A percentile compares a stretch with the other conserved stretches of the same genome.
Evolutionary conservation across 2,797 vertebrate species (phyloP).

Genomic region (Pterois miles): DNA sequence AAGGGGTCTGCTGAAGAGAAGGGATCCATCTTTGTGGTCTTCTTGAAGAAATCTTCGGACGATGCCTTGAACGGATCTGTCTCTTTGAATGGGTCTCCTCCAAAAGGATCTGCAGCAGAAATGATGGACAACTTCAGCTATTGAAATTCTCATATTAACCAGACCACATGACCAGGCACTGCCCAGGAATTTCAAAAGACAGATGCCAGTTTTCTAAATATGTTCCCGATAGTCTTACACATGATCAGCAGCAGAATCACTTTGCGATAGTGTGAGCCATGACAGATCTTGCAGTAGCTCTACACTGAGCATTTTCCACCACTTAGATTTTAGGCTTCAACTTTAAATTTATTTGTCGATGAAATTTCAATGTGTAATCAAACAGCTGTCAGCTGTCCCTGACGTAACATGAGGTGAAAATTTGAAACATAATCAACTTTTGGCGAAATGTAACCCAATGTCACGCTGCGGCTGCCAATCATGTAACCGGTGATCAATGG

Average conservation of each 20-base stretch:
- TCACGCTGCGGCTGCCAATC: not conserved
- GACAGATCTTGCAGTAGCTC: not conserved
- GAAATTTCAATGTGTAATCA: not conserved
- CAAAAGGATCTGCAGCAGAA: conserved; percentile 87
- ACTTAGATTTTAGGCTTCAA: not conserved
- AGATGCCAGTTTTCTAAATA: not conserved
- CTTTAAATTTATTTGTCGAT: not conserved
- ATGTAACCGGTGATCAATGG: not conserved
- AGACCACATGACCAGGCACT: not conserved
- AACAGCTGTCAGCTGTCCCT: not conserved
- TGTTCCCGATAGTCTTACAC: too few relatives aligned
- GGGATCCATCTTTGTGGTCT: conserved; percentile 89
- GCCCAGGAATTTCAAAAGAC: not conserved
- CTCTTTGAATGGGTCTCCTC: conserved; percentile 87
- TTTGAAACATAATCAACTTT: not conserved
- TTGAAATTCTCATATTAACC: not conserved
- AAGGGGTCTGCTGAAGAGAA: conserved; percentile 92
- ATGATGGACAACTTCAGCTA: not conserved
- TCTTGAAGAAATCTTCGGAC: conserved; percentile 95
- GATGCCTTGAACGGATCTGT: conserved; percentile 83
- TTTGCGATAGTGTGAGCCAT: not conserved
- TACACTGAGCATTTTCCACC: not conserved
- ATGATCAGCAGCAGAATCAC: not conserved
- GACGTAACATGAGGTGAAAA: not conserved
- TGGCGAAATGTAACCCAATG: too few relatives aligned